Evolutionary conservation across 2,888 invertebrate species (phyloP), one percentile per base, ranked within the genome.

Genomic region (Lottia scabra): DNA sequence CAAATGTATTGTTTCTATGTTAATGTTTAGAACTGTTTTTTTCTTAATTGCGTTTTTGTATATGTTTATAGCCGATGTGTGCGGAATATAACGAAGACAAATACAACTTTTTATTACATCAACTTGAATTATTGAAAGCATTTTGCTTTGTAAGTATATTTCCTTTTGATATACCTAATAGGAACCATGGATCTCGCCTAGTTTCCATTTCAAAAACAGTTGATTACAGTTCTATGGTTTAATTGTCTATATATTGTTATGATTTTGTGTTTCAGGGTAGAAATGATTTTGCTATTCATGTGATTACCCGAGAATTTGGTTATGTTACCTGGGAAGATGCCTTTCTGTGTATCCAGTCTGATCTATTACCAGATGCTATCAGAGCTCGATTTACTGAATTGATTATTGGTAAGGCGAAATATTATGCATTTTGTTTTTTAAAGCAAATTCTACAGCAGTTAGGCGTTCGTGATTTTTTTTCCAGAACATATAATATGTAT

Each of bases 241-340:
- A 38, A 19, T 65, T 68, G 44, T 38, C 19, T 73, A n/a, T 23
- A 62, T 27, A 6, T n/a, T 19, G 23, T 48, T 16, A 23, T 56
- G 13, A 4, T 43, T 63, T 43, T 19, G 45, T 27, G 46, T 23
- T 74, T n/a, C 80, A 89, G 89, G 90, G 89, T n/a, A 77, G 89
- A 16, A 90, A 90, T 78, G 87, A 88, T 68, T 85, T 84, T 72
- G 85, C 87, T 15, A 88, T 89, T 43, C 85, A 87, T 70, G 83
- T 88, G 67, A 87, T 90, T 70, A 89, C 87, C 1, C 72, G 86
- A 66, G 87, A 89, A 73, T 83, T 86, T 70, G 86, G 85, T 15
- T 87, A 87, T 71, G 78, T 90, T 56, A 86, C 87, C 0, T 90
- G 90, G 90, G 88, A 89, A 74, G 88, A 89, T 73, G 87, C 86